phyloP scores from a whole-genome alignment of 2,888 invertebrate genomes.

The Brenthis ino region DNA sequence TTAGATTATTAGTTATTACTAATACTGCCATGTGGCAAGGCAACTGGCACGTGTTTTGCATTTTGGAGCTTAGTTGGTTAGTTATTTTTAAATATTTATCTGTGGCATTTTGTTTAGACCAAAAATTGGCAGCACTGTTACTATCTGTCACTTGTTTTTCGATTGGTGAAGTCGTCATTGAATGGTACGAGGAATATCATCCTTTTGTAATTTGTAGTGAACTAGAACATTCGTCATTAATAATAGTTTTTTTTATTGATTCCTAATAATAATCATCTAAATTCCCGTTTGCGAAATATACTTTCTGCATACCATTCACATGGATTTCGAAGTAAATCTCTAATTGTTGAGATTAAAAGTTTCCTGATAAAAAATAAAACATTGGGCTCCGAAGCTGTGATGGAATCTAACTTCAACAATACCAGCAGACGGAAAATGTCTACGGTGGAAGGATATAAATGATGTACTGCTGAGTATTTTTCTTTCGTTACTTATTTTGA shows the following conservation, averaged over 20 bases:
- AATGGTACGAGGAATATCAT: constrained; percentile 58
- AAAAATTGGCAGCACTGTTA: constrained; percentile 42
- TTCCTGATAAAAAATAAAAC: constrained; percentile 51
- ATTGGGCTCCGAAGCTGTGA: constrained; percentile 67
- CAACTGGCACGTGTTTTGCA: too few relatives aligned
- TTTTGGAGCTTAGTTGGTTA: too few relatives aligned
- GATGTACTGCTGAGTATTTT: constrained; percentile 47
- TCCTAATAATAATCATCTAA: constrained; percentile 21
- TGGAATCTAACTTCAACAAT: constrained; percentile 69
- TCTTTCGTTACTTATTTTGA: constrained; percentile 39
- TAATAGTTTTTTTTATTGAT: constrained; percentile 35
- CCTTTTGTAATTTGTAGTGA: constrained; percentile 61
- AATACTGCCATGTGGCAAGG: too few relatives aligned
- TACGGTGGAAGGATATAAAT: constrained; percentile 75
- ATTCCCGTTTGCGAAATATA: constrained; percentile 27
- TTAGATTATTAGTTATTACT: too few relatives aligned
- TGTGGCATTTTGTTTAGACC: constrained; percentile 11
- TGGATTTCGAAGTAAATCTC: constrained; percentile 22
- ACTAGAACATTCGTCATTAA: constrained; percentile 53
- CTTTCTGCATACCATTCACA: constrained; percentile 13
- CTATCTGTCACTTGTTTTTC: constrained; percentile 49
- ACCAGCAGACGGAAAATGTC: constrained; percentile 69
- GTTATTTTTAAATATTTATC: neutral
- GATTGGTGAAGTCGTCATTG: constrained; percentile 55
- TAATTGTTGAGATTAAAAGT: constrained; percentile 28